Percentiles rank a stretch among this genome's conserved stretches.
These are phyloP conservation scores for Propithecus coquereli DNA, from an alignment of 2,113 vertebrate species.

Conservation along the genomic window DNA sequence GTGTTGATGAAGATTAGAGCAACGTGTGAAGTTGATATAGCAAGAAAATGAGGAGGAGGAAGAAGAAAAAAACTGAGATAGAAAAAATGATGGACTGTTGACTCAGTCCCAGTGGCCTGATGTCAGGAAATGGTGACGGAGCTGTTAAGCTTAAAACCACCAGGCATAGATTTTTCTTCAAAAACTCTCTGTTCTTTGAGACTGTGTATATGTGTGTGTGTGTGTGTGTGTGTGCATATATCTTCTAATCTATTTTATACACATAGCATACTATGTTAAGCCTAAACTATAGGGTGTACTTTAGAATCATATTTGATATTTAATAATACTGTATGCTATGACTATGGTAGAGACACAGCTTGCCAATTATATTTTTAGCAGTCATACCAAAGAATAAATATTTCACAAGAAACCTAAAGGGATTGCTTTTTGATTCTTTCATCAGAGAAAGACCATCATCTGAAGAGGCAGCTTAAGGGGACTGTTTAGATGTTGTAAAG, in stretches of 20 bases:
- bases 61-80: neutral
- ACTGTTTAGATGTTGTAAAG: conserved; percentile 41
- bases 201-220: neutral
- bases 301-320: neutral
- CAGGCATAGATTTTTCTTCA: neutral
- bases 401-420: conserved; percentile 7
- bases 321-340: neutral
- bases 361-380: neutral
- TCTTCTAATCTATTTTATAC: neutral
- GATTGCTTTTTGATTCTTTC: neutral
- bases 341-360: neutral
- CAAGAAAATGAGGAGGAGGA: neutral
- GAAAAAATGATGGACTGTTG: neutral
- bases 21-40: accelerated
- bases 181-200: neutral
- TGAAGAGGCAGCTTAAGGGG: conserved; percentile 37
- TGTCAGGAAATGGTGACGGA: neutral
- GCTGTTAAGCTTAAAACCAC: neutral
- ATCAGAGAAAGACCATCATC: neutral
- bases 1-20: neutral
- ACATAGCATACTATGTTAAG: neutral
- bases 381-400: neutral
- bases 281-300: neutral
- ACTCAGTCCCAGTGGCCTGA: neutral
- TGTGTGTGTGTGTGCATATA: neutral